phyloP scores from a whole-genome alignment of 2,797 vertebrate species.

The Phrynocephalus vlangalii region DNA sequence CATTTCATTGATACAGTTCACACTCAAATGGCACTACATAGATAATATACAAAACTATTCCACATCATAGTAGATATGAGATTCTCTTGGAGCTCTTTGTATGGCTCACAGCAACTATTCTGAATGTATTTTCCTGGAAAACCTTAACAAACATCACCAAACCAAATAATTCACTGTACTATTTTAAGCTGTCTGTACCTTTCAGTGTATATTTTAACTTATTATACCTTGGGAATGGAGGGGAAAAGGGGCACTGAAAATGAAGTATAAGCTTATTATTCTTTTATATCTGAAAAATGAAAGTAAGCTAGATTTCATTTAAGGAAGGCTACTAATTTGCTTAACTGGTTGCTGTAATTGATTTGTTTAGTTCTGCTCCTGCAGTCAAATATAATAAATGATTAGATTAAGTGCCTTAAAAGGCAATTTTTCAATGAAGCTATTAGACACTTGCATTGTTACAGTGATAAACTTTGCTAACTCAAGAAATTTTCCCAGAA shows the following conservation, averaged over 20 bases:
- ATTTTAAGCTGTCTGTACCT: neutral
- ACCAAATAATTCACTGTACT: neutral
- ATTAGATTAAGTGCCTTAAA: constrained; percentile 57
- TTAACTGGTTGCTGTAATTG: constrained; percentile 56
- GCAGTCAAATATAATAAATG: constrained; percentile 62
- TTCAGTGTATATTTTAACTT: neutral
- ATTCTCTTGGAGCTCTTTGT: neutral
- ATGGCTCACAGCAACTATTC: neutral
- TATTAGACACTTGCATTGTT: constrained; percentile 60
- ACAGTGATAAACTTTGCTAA: constrained; percentile 61
- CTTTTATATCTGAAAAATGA: constrained; percentile 42
- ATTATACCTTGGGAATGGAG: neutral
- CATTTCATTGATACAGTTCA: neutral
- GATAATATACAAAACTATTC: neutral
- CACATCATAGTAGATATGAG: neutral
- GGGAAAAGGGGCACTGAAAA: constrained; percentile 27
- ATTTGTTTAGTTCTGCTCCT: constrained; percentile 66
- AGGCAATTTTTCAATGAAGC: constrained; percentile 60
- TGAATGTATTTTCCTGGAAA: neutral
- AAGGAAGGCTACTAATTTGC: constrained; percentile 43
- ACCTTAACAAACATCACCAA: constrained; percentile 14
- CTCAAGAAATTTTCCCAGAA: constrained; percentile 65
- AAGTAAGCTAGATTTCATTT: constrained; percentile 43
- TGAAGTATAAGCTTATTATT: neutral
- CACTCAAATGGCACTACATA: neutral